Evolutionary conservation across 2,888 invertebrate genomes (phyloP).

Genomic region (Amblyjoppa proteus): DNA sequence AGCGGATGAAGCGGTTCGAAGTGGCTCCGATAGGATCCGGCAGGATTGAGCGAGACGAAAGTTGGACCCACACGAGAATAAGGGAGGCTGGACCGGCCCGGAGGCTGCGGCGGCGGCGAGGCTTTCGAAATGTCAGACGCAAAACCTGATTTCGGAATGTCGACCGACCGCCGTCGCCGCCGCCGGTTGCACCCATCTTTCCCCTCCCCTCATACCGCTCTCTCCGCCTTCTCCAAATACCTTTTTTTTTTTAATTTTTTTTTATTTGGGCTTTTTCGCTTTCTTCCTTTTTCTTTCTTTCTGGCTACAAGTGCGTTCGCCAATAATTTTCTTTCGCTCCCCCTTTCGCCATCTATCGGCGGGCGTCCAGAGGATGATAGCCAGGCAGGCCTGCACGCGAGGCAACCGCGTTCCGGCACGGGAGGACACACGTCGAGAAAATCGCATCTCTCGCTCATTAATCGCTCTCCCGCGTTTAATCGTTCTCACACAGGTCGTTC

Average conservation of each 20-base stretch:
- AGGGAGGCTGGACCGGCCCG: slow-evolving; percentile 65
- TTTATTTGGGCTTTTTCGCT: not conserved
- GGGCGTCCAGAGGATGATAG: slow-evolving; percentile 51
- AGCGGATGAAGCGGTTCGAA: not conserved
- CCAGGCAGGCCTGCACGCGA: slow-evolving; percentile 36
- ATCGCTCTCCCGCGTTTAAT: no score
- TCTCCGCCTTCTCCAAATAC: slow-evolving; percentile 4
- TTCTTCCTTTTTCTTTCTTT: slow-evolving; percentile 47
- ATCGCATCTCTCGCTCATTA: not conserved
- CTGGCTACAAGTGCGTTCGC: slow-evolving; percentile 44
- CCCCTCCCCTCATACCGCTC: slow-evolving; percentile 29
- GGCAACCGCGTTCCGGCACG: not conserved
- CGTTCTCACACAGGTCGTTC: no score
- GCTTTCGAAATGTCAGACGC: slow-evolving; percentile 76
- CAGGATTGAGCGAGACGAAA: slow-evolving; percentile 33
- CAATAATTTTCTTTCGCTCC: slow-evolving; percentile 47
- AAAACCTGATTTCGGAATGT: slow-evolving; percentile 79
- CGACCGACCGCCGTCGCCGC: slow-evolving; percentile 69
- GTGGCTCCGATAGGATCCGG: slow-evolving; percentile 8
- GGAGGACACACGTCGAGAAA: not conserved
- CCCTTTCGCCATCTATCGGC: not conserved
- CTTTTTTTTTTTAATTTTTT: slow-evolving; percentile 21
- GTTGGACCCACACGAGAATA: slow-evolving; percentile 43
- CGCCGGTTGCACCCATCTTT: slow-evolving; percentile 47
- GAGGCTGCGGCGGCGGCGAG: slow-evolving; percentile 64